A percentile compares a stretch with the other conserved stretches of the same genome.
phyloP scores from a whole-genome alignment of 1,140 invertebrate species.

The Aricia agestis region DNA sequence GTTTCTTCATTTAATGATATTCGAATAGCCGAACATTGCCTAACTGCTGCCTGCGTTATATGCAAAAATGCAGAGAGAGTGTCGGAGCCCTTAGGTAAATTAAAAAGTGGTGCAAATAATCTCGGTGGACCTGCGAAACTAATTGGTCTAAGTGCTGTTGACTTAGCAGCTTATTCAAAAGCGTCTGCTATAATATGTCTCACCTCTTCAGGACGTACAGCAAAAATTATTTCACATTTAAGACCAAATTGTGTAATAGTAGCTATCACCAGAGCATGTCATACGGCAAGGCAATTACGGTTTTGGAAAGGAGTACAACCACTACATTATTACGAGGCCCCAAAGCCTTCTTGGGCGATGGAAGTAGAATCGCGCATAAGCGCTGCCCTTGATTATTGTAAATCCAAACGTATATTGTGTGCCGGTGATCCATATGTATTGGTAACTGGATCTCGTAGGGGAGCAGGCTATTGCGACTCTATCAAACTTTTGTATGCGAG shows the following conservation, averaged over 20 bases:
- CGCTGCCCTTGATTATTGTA: conserved; percentile 82
- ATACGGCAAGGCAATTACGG: conserved; percentile 82
- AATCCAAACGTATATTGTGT: conserved; percentile 79
- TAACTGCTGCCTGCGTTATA: conserved; percentile 82
- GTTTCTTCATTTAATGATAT: conserved; percentile 47
- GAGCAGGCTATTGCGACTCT: conserved; percentile 86
- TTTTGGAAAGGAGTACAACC: conserved; percentile 84
- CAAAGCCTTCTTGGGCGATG: conserved; percentile 78
- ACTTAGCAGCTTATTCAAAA: conserved; percentile 81
- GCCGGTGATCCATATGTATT: conserved; percentile 83
- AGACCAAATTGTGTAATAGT: conserved; percentile 85
- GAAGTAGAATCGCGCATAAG: conserved; percentile 86
- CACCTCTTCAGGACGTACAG: conserved; percentile 85
- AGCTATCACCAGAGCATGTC: conserved; percentile 81
- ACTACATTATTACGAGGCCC: conserved; percentile 78
- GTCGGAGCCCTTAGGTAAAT: conserved; percentile 59
- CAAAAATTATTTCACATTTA: conserved; percentile 82
- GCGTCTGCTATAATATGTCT: conserved; percentile 83
- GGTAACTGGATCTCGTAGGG: conserved; percentile 85
- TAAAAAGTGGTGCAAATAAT: conserved; percentile 50
- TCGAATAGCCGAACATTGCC: conserved; percentile 67
- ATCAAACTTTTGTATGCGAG: conserved; percentile 81
- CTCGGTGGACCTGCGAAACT: conserved; percentile 81
- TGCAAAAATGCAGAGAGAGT: conserved; percentile 80
- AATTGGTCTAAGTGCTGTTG: conserved; percentile 86